Percentiles rank a stretch among this genome's conserved stretches.
These are phyloP conservation scores for Ptycholaimellus sp. DNA, from an alignment of 2,888 invertebrate genomes.

Conservation along the genomic window DNA sequence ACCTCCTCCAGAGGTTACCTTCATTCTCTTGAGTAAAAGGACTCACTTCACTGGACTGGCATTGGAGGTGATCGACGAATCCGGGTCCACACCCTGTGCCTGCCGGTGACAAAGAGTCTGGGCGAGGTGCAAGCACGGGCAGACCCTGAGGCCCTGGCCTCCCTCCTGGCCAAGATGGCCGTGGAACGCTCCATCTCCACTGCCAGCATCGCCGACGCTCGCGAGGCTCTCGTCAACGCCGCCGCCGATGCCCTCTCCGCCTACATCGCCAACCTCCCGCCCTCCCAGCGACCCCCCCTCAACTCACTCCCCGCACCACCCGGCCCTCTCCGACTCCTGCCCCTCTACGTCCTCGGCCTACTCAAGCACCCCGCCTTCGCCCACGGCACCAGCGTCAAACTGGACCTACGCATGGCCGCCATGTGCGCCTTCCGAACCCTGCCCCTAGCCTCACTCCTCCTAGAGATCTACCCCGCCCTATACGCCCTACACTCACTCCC, in stretches of 20 bases:
- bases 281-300: not conserved
- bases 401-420: conserved; percentile 73
- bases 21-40: conserved; percentile 1
- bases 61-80: conserved; percentile 64
- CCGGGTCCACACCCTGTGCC: conserved; percentile 79
- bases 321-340: conserved; percentile 45
- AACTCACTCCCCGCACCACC: conserved; percentile 9
- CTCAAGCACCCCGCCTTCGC: conserved; percentile 69
- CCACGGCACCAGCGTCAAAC: conserved; percentile 55
- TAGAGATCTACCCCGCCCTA: conserved; percentile 65
- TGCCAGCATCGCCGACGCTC: conserved; percentile 53
- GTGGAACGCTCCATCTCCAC: conserved; percentile 69
- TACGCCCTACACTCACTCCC: conserved; percentile 48
- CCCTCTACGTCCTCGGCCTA: conserved; percentile 62
- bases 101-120: conserved; percentile 61
- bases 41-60: conserved; percentile 4
- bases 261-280: conserved; percentile 15
- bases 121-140: conserved; percentile 62
- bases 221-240: conserved; percentile 85
- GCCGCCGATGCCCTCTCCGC: conserved; percentile 57
- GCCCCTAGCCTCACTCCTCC: conserved; percentile 54
- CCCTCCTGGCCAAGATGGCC: conserved; percentile 84
- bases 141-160: conserved; percentile 74
- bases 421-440: conserved; percentile 76
- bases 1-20: conserved; percentile 59